Conservation (phyloP, 2,113 vertebrate genomes). For the Semnornis frantzii region DNA sequence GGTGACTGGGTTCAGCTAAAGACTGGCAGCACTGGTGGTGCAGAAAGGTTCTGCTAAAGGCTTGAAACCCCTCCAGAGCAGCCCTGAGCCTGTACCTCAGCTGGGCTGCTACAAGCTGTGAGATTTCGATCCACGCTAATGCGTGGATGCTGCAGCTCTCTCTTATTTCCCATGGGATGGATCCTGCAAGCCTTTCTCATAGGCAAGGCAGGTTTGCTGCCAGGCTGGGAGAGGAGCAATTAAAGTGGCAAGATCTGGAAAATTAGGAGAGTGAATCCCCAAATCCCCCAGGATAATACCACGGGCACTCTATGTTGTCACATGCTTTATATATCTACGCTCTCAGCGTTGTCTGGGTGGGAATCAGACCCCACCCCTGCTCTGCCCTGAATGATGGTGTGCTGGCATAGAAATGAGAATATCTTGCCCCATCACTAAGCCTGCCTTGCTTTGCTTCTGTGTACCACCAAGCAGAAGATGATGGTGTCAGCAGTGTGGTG, state of each 20-base stretch:
- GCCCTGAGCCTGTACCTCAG: not conserved
- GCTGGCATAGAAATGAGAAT: not conserved
- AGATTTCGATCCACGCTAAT: not conserved
- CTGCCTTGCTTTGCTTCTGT: not conserved
- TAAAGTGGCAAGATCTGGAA: conserved; percentile 12
- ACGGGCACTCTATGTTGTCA: fast-evolving
- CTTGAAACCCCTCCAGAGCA: not conserved
- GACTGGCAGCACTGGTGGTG: not conserved
- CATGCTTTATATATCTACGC: fast-evolving
- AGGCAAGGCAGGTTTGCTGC: conserved; percentile 9
- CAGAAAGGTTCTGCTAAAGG: not conserved
- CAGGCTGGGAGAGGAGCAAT: conserved; percentile 17
- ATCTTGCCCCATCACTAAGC: not conserved
- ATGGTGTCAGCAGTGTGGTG: not conserved
- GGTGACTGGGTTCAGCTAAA: not conserved
- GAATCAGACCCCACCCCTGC: not conserved
- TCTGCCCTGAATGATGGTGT: not conserved
- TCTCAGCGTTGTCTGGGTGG: not conserved
- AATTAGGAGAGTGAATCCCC: conserved; percentile 20
- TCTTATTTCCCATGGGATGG: conserved; percentile 30
- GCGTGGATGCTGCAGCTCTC: conserved; percentile 38
- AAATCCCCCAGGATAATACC: not conserved
- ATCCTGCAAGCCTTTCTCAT: not conserved
- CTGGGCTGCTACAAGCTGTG: not conserved
- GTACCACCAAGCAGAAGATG: not conserved